Percentiles rank a stretch among this genome's conserved stretches.
Conservation (phyloP, 2,888 invertebrate species). For the Thecocarcelia acutangulata region DNA sequence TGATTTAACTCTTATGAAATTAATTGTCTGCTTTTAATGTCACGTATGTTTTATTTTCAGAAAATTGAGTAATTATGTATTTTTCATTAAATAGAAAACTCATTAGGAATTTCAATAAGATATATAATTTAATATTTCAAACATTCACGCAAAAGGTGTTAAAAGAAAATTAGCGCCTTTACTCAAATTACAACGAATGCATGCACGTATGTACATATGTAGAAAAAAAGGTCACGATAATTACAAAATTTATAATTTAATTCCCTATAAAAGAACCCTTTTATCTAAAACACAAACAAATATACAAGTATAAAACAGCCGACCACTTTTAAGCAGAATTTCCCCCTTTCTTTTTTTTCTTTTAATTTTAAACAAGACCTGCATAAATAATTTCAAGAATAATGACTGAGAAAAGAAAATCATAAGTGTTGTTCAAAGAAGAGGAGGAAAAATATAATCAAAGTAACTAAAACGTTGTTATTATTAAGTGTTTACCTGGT, state of each 20-base stretch:
- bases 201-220: background rate
- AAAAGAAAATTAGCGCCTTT: conserved; percentile 8
- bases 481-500: conserved; percentile 4
- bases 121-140: conserved; percentile 3
- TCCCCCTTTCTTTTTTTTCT: too few relatives aligned
- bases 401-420: too few relatives aligned
- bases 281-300: too few relatives aligned
- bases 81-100: background rate
- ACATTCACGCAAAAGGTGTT: conserved; percentile 7
- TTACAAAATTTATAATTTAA: conserved; percentile 6
- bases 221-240: background rate
- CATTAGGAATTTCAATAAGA: conserved; percentile 42
- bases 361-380: too few relatives aligned
- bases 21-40: conserved; percentile 12
- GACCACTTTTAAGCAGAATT: too few relatives aligned
- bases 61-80: background rate
- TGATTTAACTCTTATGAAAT: conserved; percentile 18
- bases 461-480: conserved; percentile 9
- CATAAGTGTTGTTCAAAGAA: too few relatives aligned
- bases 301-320: too few relatives aligned
- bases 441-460: background rate
- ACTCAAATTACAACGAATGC: background rate
- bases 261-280: background rate
- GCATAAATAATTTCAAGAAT: too few relatives aligned
- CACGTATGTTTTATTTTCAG: conserved; percentile 2